Evolutionary conservation across 1,140 invertebrate species (phyloP).

Genomic region (Drosophila gunungcola): DNA sequence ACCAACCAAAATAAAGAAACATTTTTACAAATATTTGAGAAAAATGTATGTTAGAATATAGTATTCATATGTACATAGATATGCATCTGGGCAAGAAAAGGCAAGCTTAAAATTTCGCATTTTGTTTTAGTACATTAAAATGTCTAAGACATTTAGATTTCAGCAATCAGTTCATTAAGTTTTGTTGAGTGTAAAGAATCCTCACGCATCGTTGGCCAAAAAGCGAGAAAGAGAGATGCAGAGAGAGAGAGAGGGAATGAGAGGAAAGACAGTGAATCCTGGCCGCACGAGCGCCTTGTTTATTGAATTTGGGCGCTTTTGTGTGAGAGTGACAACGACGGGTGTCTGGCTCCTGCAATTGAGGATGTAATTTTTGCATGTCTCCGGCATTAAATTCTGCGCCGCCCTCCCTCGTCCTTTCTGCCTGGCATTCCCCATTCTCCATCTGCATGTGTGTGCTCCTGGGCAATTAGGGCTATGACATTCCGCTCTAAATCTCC

Average conservation of each 20-base stretch:
- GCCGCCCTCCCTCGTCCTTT: slow-evolving; percentile 7
- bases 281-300: slow-evolving; percentile 73
- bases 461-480: slow-evolving; percentile 76
- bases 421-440: background rate
- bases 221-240: background rate
- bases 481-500: slow-evolving; percentile 81
- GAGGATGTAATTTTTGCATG: slow-evolving; percentile 82
- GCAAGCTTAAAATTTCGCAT: too few relatives aligned
- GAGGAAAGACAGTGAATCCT: slow-evolving; percentile 35
- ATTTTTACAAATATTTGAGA: too few relatives aligned
- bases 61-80: too few relatives aligned
- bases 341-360: slow-evolving; percentile 54
- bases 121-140: too few relatives aligned
- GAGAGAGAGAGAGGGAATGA: background rate
- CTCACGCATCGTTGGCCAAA: slow-evolving; percentile 46
- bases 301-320: slow-evolving; percentile 72
- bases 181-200: background rate
- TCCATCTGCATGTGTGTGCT: slow-evolving; percentile 28
- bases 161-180: background rate
- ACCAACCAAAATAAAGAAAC: too few relatives aligned
- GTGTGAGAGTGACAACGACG: slow-evolving; percentile 52
- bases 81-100: too few relatives aligned
- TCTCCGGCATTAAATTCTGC: slow-evolving; percentile 79
- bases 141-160: too few relatives aligned
- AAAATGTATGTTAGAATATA: too few relatives aligned